Evolutionary conservation across 2,888 invertebrate genomes (phyloP).

Genomic region (Eupithecia pulchellata): DNA sequence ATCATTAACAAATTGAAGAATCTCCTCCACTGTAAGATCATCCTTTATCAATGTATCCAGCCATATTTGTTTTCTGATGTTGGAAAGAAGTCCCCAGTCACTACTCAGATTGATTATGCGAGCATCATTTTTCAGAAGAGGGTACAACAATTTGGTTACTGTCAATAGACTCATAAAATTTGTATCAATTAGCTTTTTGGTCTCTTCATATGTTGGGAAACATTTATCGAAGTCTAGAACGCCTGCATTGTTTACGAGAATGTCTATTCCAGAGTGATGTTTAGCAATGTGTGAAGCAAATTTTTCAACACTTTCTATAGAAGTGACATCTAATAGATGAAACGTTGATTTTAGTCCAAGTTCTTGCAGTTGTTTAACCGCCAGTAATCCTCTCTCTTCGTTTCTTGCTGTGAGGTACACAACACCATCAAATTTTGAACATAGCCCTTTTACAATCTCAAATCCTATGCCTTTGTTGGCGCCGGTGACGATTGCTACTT

Average conservation of each 20-base stretch:
- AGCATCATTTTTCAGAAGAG: constrained; percentile 88
- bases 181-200: constrained; percentile 88
- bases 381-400: constrained; percentile 85
- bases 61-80: constrained; percentile 78
- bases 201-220: constrained; percentile 88
- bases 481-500: constrained; percentile 82
- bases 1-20: constrained; percentile 83
- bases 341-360: constrained; percentile 86
- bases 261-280: constrained; percentile 88
- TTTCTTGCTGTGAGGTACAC: constrained; percentile 91
- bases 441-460: constrained; percentile 84
- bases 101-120: constrained; percentile 91
- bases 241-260: constrained; percentile 92
- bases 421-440: constrained; percentile 88
- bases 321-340: constrained; percentile 89
- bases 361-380: constrained; percentile 86
- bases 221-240: constrained; percentile 88
- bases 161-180: constrained; percentile 89
- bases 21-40: constrained; percentile 79
- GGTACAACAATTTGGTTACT: constrained; percentile 89
- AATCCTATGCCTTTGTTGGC: constrained; percentile 80
- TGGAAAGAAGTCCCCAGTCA: constrained; percentile 82
- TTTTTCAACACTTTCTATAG: constrained; percentile 85
- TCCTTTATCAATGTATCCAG: constrained; percentile 75
- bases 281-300: constrained; percentile 86